Base-by-base conservation (phyloP, 2,888 invertebrate species). In the Polymixis lichenea region DNA sequence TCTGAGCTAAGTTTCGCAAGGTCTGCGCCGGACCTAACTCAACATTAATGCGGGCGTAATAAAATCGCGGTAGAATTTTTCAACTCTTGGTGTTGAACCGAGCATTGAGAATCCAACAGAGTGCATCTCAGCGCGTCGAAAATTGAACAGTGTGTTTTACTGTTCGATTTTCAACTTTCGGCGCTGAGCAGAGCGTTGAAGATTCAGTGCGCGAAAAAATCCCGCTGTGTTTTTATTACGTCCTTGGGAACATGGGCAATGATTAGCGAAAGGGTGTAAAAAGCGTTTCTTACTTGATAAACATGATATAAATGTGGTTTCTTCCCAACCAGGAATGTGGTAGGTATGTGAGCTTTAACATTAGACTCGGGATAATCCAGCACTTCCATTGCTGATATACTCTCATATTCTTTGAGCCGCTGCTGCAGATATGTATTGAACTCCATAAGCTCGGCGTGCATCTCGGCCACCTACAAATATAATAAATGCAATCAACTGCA, bases 381-480 rank as follows among this genome's bases (percentile, higher is more conserved):
- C 38, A 95, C 89, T 86, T 95, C 95, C 43, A 95, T 79, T 1
- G 94, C 93, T 2, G 95, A 92, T 77, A 93, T 89, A 85, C 89
- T 94, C 82, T 96, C 96, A 67, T 95, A 84, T 76, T 97, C 95
- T 80, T 97, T 97, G 70, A 99, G 94, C 64, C 97, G 97, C 85
- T 97, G 96, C 90, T 98, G 98, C 79, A 99, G 96, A 91, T 98
- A 97, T 74, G 98, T 98, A 94, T 99, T 99, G 89, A 99, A 98
- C 93, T 99, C 99, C 98, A 99, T 98, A 71, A 99, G 95, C 92
- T 99, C 99, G 0, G 98, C 99, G 90, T 99, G 99, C 99, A 99
- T 99, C 95, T 99, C 98, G 4, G 99, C 99, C 0, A 99, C 98
- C 98, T 98, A 72, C 83, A 91, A 19, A 79, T 25, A 82, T 75